Conservation (phyloP, 2,797 vertebrate genomes). For the Echiichthys vipera region DNA sequence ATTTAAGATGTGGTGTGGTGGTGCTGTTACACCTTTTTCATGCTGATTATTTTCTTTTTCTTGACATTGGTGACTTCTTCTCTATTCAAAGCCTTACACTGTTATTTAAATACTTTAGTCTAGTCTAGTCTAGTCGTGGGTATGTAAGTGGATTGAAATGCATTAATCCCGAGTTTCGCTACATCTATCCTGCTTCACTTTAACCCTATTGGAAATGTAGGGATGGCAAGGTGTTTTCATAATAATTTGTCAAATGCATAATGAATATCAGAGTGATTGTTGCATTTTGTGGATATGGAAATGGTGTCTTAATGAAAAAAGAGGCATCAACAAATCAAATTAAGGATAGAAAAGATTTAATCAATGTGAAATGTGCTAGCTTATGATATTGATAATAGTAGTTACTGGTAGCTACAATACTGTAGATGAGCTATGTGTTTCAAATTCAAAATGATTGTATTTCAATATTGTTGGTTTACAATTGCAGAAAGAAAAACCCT, state of each 20-base stretch:
- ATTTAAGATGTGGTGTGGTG: slow-evolving; percentile 12
- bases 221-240: not conserved
- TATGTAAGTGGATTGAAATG: slow-evolving; percentile 31
- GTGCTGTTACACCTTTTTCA: slow-evolving; percentile 20
- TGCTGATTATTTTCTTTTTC: slow-evolving; percentile 8
- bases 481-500: not conserved
- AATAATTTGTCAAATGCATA: not conserved
- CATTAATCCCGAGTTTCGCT: slow-evolving; percentile 28
- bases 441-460: slow-evolving; percentile 5
- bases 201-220: not conserved
- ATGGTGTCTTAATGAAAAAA: not conserved
- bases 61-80: not conserved
- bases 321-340: slow-evolving; percentile 3
- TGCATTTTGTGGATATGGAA: not conserved
- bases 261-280: not conserved
- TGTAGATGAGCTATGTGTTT: not conserved
- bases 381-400: not conserved
- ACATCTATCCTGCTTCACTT: slow-evolving; percentile 11
- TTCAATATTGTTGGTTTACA: not conserved
- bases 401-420: not conserved
- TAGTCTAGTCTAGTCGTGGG: no score
- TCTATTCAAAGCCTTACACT: slow-evolving; percentile 14
- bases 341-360: slow-evolving; percentile 2
- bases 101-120: slow-evolving; percentile 11
- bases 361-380: not conserved